Evolutionary conservation across 1,140 invertebrate species (phyloP), one percentile per base, ranked within the genome.

Genomic region (Drosophila aff.): DNA sequence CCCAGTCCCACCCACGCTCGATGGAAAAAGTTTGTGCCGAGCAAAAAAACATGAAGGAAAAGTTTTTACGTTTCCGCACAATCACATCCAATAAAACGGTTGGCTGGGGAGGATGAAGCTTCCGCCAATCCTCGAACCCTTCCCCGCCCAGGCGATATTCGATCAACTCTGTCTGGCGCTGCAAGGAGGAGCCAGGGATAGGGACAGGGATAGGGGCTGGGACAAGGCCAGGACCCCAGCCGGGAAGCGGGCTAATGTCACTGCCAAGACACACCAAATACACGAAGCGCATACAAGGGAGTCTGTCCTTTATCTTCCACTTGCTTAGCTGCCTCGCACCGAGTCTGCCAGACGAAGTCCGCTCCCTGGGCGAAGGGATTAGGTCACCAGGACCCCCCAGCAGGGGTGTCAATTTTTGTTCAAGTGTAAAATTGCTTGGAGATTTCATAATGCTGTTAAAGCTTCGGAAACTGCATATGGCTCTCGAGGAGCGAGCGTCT

Each of bases 81-180:
- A 89, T 89, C 85, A 90, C 85, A 90, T 90, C 81, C 85, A 89
- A 89, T 89, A 89, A 90, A 90, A 89, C 65, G 85, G 77, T 82
- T 90, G 74, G 84, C 65, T 87, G 43, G 84, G 69, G 74, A 62
- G 80, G 55, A 57, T 11, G 47, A 38, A 40, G 53, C 36, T 38
- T 36, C 52, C 43, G 36, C 31, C 11, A 52, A 52, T 26, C 44
- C 57, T 21, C 16, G 8, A 33, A 9, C 43, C 49, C 38, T 57
- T 36, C 33, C 18, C 8, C 41, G 13, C 41, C 50, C 43, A 28
- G 40, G 44, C 77, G 50, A 78, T 83, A 76, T 81, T 83, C 84
- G 81, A 87, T 87, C 85, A 87, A 87, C 81, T 71, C 58, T 78
- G 73, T 75, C 80, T 63, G 46, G 61, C n/a, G 23, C 58, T 57